Conservation (phyloP, 2,113 vertebrate species). For the Crotalus horridus region DNA sequence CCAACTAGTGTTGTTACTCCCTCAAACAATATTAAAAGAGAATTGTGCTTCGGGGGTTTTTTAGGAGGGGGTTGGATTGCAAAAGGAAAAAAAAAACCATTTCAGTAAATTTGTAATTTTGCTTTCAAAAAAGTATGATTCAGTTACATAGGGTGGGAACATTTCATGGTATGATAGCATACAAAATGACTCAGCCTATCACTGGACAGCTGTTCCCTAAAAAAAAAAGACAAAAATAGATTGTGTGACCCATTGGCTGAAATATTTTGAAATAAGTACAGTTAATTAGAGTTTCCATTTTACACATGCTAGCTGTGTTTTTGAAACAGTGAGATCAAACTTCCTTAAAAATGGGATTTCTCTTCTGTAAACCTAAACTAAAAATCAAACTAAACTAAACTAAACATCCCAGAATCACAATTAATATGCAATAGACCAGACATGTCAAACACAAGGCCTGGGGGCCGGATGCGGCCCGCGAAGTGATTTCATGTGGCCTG, state of each 20-base stretch:
- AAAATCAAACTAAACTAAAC: not conserved
- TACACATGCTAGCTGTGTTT: not conserved
- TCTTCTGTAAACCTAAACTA: not conserved
- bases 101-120: constrained; percentile 4
- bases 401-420: not conserved
- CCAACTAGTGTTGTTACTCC: constrained; percentile 11
- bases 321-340: not conserved
- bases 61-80: not conserved
- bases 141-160: constrained; percentile 15
- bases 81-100: constrained; percentile 4
- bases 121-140: constrained; percentile 28
- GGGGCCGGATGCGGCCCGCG: too few species aligned
- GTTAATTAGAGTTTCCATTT: not conserved
- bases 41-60: not conserved
- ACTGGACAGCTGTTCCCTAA: constrained; percentile 14
- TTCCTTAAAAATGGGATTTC: not conserved
- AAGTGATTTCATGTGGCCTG: too few species aligned
- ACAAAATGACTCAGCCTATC: constrained; percentile 5
- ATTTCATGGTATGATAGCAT: not conserved
- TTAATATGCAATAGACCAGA: not conserved
- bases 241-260: constrained; percentile 22
- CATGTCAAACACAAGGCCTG: too few species aligned
- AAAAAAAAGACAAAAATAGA: not conserved
- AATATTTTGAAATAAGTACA: not conserved
- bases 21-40: constrained; percentile 16